Base-by-base conservation (phyloP, 2,888 invertebrate genomes). In the Tridacna crocea region DNA sequence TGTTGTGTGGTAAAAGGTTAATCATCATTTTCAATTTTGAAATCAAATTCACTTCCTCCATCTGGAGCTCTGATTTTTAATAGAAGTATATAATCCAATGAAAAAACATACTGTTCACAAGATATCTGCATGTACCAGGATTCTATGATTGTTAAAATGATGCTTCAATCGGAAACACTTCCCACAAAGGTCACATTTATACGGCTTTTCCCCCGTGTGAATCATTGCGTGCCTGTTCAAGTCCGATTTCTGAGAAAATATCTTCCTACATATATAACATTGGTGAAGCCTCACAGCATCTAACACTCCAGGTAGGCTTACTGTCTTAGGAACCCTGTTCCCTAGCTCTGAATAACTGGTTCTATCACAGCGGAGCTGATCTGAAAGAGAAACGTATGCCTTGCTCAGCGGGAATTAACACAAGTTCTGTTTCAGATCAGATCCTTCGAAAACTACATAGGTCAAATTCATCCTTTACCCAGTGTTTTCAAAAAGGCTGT, bases 171-270 rank as follows among this genome's bases (percentile, higher is more conserved):
- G 12, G n/a, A 68, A 68, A n/a, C n/a, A 22, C 55, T 72, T 72
- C 26, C 58, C 72, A 55, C 72, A 72, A 15, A 72, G 55, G 55
- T 72, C 72, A 72, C 58, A 72, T 24, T n/a, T 51, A 58, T 72
- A 72, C 58, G 72, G 72, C 26, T 72, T 72, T 55, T 72, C 72
- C 8, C 58, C 72, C 0, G 72, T 72, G 27, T 72, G 72, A 24
- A 27, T 72, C 55, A 72, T 72, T 8, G 22, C 17, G 26, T 72
- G 72, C 15, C 51, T 15, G 8, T 51, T 58, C 51, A 72, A 22
- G 55, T 26, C 27, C 24, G 24, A 72, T 15, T 72, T 72, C 11
- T 15, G 3, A 24, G 51, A 10, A 26, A 72, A 72, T 0, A n/a
- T 17, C 72, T 72, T 72, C 13, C 4, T 19, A 72, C 72, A 72